These are phyloP conservation scores for Embidobia sp. DNA, from an alignment of 2,888 invertebrate species.

Conservation along the genomic window DNA sequence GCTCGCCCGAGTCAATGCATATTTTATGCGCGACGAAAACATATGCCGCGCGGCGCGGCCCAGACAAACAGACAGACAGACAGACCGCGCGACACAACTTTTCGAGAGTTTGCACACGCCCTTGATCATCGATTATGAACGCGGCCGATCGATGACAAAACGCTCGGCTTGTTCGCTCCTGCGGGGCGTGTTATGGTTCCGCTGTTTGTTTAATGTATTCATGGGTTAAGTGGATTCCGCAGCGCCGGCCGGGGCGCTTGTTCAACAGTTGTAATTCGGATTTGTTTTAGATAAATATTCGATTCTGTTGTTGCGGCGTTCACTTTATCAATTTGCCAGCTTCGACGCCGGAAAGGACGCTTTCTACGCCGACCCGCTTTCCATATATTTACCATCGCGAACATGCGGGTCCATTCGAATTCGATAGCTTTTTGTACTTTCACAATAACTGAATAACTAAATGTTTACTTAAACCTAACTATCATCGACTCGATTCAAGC, in stretches of 20 bases:
- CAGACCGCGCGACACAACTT: conserved; percentile 17
- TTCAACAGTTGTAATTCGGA: conserved; percentile 20
- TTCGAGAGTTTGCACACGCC: conserved; percentile 68
- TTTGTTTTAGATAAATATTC: conserved; percentile 28
- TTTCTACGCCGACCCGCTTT: no score
- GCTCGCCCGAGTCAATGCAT: conserved; percentile 72
- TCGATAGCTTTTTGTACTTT: no score
- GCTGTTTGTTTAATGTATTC: conserved; percentile 34
- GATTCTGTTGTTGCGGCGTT: background rate
- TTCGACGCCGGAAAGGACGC: no score
- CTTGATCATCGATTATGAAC: conserved; percentile 55
- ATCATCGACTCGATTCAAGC: no score
- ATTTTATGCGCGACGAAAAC: conserved; percentile 70
- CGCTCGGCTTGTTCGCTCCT: conserved; percentile 31
- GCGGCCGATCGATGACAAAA: conserved; percentile 58
- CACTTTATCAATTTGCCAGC: no score
- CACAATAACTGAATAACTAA: no score
- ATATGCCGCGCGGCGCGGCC: conserved; percentile 31
- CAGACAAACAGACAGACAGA: conserved; percentile 11
- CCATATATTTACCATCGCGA: no score
- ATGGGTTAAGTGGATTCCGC: conserved; percentile 30
- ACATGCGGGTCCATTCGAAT: no score
- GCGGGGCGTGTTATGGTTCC: conserved; percentile 17
- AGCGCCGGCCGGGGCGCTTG: background rate
- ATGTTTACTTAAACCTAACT: no score